These are phyloP conservation scores for Trichogramma evanescens DNA, from an alignment of 2,888 invertebrate genomes.

Conservation along the genomic window DNA sequence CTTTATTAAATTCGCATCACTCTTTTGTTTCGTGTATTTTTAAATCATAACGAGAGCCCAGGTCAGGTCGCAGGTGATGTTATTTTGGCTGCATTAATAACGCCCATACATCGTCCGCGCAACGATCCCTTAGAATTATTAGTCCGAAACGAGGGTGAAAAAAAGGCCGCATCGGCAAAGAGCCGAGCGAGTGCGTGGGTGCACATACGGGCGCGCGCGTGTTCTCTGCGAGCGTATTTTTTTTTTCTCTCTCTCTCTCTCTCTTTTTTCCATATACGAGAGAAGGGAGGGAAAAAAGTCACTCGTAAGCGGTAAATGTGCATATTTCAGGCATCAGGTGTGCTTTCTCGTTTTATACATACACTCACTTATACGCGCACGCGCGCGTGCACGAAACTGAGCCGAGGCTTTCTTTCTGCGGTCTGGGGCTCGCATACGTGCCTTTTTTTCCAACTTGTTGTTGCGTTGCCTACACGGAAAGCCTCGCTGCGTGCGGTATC, in stretches of 20 bases:
- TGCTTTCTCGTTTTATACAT: background rate
- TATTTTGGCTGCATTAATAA: too few species aligned
- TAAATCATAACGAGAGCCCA: too few species aligned
- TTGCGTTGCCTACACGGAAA: background rate
- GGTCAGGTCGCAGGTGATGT: too few species aligned
- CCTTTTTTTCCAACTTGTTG: constrained; percentile 5
- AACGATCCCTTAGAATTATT: too few species aligned
- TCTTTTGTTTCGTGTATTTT: too few species aligned
- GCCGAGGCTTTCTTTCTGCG: constrained; percentile 8
- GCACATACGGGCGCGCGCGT: too few species aligned
- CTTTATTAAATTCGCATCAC: too few species aligned
- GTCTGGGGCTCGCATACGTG: constrained; percentile 11
- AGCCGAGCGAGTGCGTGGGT: background rate
- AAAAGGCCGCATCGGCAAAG: background rate
- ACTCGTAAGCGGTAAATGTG: background rate
- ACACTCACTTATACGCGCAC: background rate
- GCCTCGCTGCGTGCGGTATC: background rate
- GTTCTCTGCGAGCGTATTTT: too few species aligned
- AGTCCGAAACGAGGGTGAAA: too few species aligned
- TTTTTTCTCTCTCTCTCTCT: too few species aligned
- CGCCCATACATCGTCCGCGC: too few species aligned
- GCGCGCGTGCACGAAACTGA: background rate
- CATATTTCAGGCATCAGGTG: constrained; percentile 7
- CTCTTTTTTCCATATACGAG: too few species aligned
- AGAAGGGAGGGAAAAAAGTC: constrained; percentile 2